Evolutionary conservation across 2,797 vertebrate species (phyloP).

Genomic region (Eidolon dupreanum): DNA sequence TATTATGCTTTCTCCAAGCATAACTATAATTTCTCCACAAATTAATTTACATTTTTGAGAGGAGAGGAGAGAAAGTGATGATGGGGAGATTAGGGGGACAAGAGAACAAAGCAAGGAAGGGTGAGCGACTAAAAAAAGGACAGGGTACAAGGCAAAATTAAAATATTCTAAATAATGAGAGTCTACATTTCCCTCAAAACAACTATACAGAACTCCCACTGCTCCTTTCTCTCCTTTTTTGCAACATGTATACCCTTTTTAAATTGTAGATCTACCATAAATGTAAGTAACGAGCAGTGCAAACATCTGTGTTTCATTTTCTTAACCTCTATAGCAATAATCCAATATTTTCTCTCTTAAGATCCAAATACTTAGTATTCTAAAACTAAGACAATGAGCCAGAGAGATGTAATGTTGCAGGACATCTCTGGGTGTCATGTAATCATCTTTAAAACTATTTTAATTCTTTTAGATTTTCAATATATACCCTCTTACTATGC

Average conservation of each 20-base stretch:
- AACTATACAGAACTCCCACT: not conserved
- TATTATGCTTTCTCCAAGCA: slow-evolving; percentile 19
- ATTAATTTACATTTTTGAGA: slow-evolving; percentile 55
- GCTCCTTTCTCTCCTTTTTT: not conserved
- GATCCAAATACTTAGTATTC: not conserved
- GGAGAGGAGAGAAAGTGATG: not conserved
- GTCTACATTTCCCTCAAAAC: not conserved
- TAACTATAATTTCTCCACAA: slow-evolving; percentile 47
- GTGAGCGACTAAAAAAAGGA: not conserved
- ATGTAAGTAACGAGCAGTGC: not conserved
- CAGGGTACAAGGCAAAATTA: not conserved
- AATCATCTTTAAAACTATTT: not conserved
- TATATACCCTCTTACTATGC: not conserved
- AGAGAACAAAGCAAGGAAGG: not conserved
- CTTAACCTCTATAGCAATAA: not conserved
- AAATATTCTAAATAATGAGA: not conserved
- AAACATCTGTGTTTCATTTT: not conserved
- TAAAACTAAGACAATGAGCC: not conserved
- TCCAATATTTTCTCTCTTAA: not conserved
- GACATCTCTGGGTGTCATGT: not conserved
- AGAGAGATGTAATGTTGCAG: not conserved
- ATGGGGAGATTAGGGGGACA: not conserved
- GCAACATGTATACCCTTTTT: not conserved
- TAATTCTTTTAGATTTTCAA: not conserved
- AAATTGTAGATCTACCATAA: not conserved